Percentiles rank a stretch among this genome's conserved stretches.
Conservation (phyloP, 2,113 vertebrate species). For the Microcebus lehilahytsara region DNA sequence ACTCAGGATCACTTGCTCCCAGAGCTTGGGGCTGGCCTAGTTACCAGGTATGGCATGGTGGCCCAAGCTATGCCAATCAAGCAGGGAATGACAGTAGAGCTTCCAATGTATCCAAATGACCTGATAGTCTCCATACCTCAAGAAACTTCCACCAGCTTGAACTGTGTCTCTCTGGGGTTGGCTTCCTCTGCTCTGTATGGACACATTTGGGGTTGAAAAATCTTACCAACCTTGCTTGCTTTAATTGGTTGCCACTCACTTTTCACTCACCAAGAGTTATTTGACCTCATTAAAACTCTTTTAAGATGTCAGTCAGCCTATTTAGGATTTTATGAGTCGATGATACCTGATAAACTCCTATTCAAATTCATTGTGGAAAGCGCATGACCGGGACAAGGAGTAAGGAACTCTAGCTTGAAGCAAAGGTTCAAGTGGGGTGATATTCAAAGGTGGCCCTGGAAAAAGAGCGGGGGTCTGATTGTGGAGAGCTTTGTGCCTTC, state of each 20-base stretch:
- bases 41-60: not conserved
- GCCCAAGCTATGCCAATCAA: not conserved
- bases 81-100: not conserved
- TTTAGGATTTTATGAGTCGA: not conserved
- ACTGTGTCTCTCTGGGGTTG: not conserved
- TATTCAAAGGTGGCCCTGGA: not conserved
- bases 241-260: not conserved
- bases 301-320: conserved; percentile 21
- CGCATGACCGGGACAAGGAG: not conserved
- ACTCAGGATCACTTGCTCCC: not conserved
- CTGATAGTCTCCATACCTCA: not conserved
- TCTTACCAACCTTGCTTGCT: not conserved
- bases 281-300: conserved; percentile 18
- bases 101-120: not conserved
- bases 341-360: conserved; percentile 8
- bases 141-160: not conserved
- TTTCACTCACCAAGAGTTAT: not conserved
- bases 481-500: not conserved
- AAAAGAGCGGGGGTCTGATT: not conserved
- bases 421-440: not conserved
- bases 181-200: not conserved
- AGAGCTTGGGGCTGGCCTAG: not conserved
- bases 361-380: conserved; percentile 12
- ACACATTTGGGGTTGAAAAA: not conserved
- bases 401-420: not conserved